Base-by-base conservation (phyloP, 1,140 invertebrate genomes). In the Trichogramma pretiosum region DNA sequence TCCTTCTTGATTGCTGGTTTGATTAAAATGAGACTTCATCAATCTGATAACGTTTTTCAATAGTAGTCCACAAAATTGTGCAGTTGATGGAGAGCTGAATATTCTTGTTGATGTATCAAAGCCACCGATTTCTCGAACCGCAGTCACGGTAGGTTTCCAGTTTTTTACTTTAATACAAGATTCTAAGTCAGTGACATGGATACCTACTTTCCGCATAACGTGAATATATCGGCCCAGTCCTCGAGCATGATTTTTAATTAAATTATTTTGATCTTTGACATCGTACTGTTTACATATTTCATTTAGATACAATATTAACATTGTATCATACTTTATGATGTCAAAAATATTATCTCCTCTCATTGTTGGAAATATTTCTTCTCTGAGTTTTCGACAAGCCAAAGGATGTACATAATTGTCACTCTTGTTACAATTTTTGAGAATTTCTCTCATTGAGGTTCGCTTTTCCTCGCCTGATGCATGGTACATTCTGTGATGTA, bases 11-110 rank as follows among this genome's bases (percentile, higher is more conserved):
- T 38, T 11, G 22, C 22, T 37, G 5, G 19, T 37, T 37, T 19
- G 5, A 23, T 38, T 24, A 13, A 22, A 38, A 0, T 9, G 18
- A 1, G 37, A 38, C 24, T 24, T 38, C 8, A 38, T 11, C 8
- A 38, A 19, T 38, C 16, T 39, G 3, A 24, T 39, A 3, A 39
- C 5, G 14, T 39, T 39, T 24, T 39, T 39, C 5, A 39, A 14
- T 14, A 39, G 37, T 8, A 38, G 37, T 38, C 37, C 18, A 14
- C 22, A 2, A 21, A 38, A 22, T 5, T 38, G 37, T n/a, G 37
- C 37, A n/a, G 37, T 38, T 11, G 37, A 38, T 22, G 37, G 37
- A 11, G 37, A 38, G n/a, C 5, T 11, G 9, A 38, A 38, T n/a
- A 2, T 22, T 38, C 37, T 23, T 23, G 5, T 13, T 38, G 22